These are phyloP conservation scores for Hoplodrina blanda DNA, from an alignment of 2,888 invertebrate species.

Conservation along the genomic window DNA sequence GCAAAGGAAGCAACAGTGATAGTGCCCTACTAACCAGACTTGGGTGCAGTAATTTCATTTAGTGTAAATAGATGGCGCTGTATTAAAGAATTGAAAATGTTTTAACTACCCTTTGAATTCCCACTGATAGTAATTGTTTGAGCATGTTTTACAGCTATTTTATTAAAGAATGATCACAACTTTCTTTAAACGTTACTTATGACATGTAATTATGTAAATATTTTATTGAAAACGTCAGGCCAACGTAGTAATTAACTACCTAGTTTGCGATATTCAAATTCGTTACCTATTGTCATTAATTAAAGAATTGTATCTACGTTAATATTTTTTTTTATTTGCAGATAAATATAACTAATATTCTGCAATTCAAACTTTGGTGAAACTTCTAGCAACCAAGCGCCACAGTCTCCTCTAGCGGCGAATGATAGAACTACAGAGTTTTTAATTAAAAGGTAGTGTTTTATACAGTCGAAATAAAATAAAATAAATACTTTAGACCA, in stretches of 20 bases:
- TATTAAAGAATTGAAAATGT: neutral
- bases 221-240: constrained; percentile 7
- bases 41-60: constrained; percentile 6
- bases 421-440: constrained; percentile 1
- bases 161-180: neutral
- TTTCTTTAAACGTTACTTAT: neutral
- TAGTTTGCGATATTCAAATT: no score
- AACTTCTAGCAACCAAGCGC: constrained; percentile 5
- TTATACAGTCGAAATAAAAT: no score
- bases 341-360: no score
- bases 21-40: neutral
- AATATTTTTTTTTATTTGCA: no score
- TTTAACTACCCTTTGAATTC: neutral
- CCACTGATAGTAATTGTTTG: neutral
- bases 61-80: constrained; percentile 51
- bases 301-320: no score
- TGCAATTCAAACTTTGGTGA: no score
- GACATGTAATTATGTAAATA: neutral
- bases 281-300: no score
- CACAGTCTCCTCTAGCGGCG: constrained; percentile 4
- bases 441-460: no score
- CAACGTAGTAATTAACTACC: neutral
- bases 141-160: neutral
- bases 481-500: no score
- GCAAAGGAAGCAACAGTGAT: neutral